Percentiles rank a stretch among this genome's conserved stretches.
Conservation (phyloP, 2,113 vertebrate species). For the Pedionomus torquatus region DNA sequence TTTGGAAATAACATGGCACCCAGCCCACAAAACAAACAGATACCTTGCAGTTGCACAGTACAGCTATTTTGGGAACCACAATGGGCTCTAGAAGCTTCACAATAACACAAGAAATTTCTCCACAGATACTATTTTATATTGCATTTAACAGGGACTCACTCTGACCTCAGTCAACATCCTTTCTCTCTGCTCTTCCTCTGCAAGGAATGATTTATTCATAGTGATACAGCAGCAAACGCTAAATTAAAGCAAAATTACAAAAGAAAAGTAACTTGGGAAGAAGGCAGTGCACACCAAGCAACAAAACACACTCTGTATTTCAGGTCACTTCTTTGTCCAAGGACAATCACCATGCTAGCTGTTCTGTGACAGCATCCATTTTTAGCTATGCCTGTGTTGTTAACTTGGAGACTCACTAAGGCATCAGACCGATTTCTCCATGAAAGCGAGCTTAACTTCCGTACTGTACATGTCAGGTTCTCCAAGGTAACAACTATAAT, state of each 20-base stretch:
- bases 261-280: not conserved
- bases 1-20: not conserved
- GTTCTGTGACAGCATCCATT: not conserved
- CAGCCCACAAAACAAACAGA: conserved; percentile 29
- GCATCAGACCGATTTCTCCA: not conserved
- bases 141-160: not conserved
- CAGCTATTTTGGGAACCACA: not conserved
- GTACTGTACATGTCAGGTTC: accelerated
- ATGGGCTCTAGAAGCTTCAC: conserved; percentile 27
- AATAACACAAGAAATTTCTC: not conserved
- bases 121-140: not conserved
- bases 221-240: not conserved
- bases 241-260: not conserved
- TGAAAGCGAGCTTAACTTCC: not conserved
- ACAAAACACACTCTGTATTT: not conserved
- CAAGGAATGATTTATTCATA: not conserved
- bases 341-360: not conserved
- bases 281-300: not conserved
- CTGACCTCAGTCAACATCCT: not conserved
- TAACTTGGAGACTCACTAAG: not conserved
- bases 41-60: not conserved
- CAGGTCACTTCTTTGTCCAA: not conserved
- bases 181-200: not conserved
- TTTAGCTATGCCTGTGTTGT: not conserved
- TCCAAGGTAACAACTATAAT: not conserved